Conservation (phyloP, 2,888 invertebrate species). For the Esperia sulphurella region DNA sequence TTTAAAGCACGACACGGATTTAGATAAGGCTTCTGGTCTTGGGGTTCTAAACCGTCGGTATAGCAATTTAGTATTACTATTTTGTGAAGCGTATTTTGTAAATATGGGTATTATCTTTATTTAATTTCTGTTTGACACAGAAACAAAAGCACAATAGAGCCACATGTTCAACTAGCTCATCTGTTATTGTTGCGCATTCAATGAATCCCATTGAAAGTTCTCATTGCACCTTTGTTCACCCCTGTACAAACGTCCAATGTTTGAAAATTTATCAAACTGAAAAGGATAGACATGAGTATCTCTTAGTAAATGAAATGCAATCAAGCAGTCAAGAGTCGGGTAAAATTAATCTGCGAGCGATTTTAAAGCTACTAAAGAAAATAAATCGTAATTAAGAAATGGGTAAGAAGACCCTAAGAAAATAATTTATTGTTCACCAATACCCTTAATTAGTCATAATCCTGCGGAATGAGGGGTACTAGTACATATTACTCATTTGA, state of each 20-base stretch:
- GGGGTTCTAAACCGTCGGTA: too few relatives aligned
- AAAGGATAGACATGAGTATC: constrained; percentile 18
- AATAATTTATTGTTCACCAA: too few relatives aligned
- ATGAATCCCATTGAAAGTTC: constrained; percentile 43
- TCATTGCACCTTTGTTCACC: constrained; percentile 48
- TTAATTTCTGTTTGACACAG: not conserved
- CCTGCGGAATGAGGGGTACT: constrained; percentile 14
- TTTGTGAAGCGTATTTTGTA: too few relatives aligned
- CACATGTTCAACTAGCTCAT: constrained; percentile 32
- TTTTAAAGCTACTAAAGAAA: too few relatives aligned
- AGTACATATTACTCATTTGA: constrained; percentile 7
- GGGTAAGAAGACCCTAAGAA: constrained; percentile 13
- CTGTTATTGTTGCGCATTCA: constrained; percentile 57
- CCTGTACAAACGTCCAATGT: constrained; percentile 25
- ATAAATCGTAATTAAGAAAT: too few relatives aligned
- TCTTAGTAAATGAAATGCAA: too few relatives aligned
- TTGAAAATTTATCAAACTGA: constrained; percentile 22
- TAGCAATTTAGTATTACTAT: too few relatives aligned
- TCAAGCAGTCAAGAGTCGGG: too few relatives aligned
- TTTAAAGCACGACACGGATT: not conserved
- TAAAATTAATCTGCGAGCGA: too few relatives aligned
- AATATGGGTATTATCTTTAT: too few relatives aligned
- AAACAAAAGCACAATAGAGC: constrained; percentile 25
- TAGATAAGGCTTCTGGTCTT: too few relatives aligned
- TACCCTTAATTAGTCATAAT: too few relatives aligned